A percentile compares a stretch with the other conserved stretches of the same genome.
phyloP scores from a whole-genome alignment of 2,113 vertebrate species.

The Cryptotis parvus region DNA sequence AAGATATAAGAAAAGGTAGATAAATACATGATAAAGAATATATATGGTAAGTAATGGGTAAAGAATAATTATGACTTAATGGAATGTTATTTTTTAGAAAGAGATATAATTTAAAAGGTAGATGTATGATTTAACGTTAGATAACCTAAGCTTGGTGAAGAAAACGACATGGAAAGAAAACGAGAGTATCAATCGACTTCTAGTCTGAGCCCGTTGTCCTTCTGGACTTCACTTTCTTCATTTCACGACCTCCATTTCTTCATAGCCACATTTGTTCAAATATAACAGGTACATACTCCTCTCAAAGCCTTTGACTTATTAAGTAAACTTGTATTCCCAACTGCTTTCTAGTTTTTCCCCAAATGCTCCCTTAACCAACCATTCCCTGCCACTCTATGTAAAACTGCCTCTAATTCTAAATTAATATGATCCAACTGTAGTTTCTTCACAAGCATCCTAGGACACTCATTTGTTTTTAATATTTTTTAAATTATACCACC shows the following conservation, averaged over 20 bases:
- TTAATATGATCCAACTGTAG: too few relatives aligned
- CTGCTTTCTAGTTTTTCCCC: neutral
- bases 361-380: neutral
- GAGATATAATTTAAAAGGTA: neutral
- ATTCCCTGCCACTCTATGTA: neutral
- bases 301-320: neutral
- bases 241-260: neutral
- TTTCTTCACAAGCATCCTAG: too few relatives aligned
- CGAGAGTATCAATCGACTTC: fast-evolving
- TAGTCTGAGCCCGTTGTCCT: neutral
- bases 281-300: neutral
- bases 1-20: too few relatives aligned
- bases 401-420: neutral
- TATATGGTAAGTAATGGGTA: too few relatives aligned
- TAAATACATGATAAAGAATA: neutral
- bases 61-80: too few relatives aligned
- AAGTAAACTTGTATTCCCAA: too few relatives aligned
- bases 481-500: too few relatives aligned
- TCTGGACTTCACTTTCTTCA: neutral
- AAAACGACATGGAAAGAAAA: neutral
- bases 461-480: neutral
- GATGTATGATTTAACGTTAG: neutral
- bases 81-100: too few relatives aligned
- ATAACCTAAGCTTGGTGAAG: neutral
- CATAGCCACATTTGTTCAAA: neutral